Evolutionary conservation across 2,797 vertebrate genomes (phyloP), one percentile per base, ranked within the genome.

Genomic region (Ispidina picta): DNA sequence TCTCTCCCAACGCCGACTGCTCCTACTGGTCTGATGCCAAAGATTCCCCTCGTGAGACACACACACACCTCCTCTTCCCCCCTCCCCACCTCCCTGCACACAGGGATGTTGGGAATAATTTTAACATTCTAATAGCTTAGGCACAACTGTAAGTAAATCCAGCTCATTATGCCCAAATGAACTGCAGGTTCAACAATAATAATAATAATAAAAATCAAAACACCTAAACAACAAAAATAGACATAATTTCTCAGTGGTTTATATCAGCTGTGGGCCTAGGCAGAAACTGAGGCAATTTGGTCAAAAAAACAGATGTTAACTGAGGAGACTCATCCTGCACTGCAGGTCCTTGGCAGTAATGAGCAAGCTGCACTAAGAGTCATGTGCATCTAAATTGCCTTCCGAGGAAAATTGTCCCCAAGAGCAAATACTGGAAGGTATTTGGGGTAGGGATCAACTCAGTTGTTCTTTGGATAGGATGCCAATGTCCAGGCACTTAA

Each of bases 281-380:
- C 73, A 91, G 86, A 94, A 95, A 92, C 85, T 63, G 49, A 92
- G 77, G 85, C 88, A 88, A 89, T 89, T 80, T 92, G 87, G 92
- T 83, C 83, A 91, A 95, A 92, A 94, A 81, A 88, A 3, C 91
- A 95, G 91, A 95, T 92, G 93, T 95, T 94, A 95, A 95, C 76
- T 84, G 78, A 89, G 79, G 82, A 91, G 92, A 87, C 3, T 9
- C 31, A 29, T 94, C 85, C 87, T 88, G 90, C 82, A 41, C 82
- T 88, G 88, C 93, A 90, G 93, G 76, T 92, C 88, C 85, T 86
- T 92, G 83, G 93, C 89, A 90, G 88, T n/a, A 92, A 83, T 12
- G 41, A 92, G 79, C 64, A 81, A 83, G 48, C 69, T 93, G 84
- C 81, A 54, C 82, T 88, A 41, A 62, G 71, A 92, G 78, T 70